Percentiles rank a stretch among this genome's conserved stretches.
phyloP scores from a whole-genome alignment of 2,113 vertebrate genomes.

The Abramis brama region DNA sequence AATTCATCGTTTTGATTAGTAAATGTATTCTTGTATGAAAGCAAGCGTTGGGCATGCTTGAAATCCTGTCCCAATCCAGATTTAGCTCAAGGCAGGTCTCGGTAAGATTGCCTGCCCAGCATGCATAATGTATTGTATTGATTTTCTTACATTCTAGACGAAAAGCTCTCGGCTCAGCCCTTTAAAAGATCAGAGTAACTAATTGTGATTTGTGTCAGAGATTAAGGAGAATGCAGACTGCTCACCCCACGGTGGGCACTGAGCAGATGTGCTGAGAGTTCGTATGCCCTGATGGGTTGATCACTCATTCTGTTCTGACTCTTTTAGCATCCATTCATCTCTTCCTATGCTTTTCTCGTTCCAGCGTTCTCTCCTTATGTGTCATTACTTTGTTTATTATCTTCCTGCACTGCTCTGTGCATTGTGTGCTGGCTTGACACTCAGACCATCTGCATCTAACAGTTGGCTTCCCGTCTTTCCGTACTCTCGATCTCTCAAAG shows the following conservation, averaged over 20 bases:
- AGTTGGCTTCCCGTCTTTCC: conserved; percentile 53
- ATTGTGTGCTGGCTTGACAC: conserved; percentile 62
- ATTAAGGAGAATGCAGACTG: conserved; percentile 70
- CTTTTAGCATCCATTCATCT: conserved; percentile 56
- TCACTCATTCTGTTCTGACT: conserved; percentile 41
- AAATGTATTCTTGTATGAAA: conserved; percentile 39
- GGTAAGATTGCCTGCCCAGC: conserved; percentile 52
- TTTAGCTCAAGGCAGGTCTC: conserved; percentile 55
- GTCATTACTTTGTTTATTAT: conserved; percentile 14
- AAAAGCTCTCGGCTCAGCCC: conserved; percentile 53
- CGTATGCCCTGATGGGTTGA: conserved; percentile 68
- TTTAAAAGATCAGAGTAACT: conserved; percentile 69
- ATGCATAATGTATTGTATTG: conserved; percentile 75
- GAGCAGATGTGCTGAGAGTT: conserved; percentile 70
- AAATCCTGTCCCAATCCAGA: conserved; percentile 45
- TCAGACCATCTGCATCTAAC: conserved; percentile 73
- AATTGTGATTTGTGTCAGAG: conserved; percentile 77
- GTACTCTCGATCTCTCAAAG: conserved; percentile 46
- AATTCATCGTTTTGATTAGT: conserved; percentile 1
- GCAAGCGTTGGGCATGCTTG: conserved; percentile 17
- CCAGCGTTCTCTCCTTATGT: conserved; percentile 2
- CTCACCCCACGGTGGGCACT: conserved; percentile 59
- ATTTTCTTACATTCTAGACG: conserved; percentile 68
- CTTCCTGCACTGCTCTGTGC: conserved; percentile 53
- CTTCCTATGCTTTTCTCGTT: conserved; percentile 9